Conservation (phyloP, 2,888 invertebrate genomes). For the Trichopria drosophilae region DNA sequence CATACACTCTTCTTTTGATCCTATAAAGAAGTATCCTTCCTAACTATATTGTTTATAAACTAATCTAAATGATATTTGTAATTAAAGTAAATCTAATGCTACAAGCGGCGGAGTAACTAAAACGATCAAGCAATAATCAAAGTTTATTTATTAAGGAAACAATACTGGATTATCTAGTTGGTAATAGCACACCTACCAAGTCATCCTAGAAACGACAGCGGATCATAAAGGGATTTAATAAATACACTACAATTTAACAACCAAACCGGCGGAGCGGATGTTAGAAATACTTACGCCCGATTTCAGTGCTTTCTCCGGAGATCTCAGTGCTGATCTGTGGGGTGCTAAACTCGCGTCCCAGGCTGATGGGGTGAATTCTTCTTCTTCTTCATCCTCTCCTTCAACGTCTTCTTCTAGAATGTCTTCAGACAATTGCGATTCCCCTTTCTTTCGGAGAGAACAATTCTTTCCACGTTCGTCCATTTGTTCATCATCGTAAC, state of each 20-base stretch:
- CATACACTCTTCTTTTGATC: slow-evolving; percentile 73
- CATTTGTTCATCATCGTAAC: slow-evolving; percentile 54
- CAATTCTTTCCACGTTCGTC: slow-evolving; percentile 62
- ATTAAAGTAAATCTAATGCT: too few species aligned
- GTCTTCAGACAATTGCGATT: too few species aligned
- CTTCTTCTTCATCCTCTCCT: slow-evolving; percentile 69
- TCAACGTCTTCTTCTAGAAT: slow-evolving; percentile 58
- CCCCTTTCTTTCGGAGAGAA: slow-evolving; percentile 36
- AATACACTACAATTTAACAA: too few species aligned
- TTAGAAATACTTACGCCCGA: slow-evolving; percentile 56
- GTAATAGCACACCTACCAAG: slow-evolving; percentile 51
- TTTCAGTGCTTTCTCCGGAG: slow-evolving; percentile 62
- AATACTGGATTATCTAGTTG: slow-evolving; percentile 17
- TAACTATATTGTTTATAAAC: neutral
- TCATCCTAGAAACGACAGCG: slow-evolving; percentile 53
- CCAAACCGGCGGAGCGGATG: too few species aligned
- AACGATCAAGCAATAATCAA: too few species aligned
- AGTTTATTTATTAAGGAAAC: neutral
- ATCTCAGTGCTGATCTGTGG: slow-evolving; percentile 72
- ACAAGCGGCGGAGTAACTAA: too few species aligned
- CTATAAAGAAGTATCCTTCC: slow-evolving; percentile 53
- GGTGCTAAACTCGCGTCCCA: slow-evolving; percentile 81
- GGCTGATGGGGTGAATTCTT: slow-evolving; percentile 76
- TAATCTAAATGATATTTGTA: too few species aligned
- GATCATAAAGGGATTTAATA: slow-evolving; percentile 35